These are phyloP conservation scores for Alca torda DNA, from an alignment of 2,797 vertebrate genomes.

Conservation along the genomic window DNA sequence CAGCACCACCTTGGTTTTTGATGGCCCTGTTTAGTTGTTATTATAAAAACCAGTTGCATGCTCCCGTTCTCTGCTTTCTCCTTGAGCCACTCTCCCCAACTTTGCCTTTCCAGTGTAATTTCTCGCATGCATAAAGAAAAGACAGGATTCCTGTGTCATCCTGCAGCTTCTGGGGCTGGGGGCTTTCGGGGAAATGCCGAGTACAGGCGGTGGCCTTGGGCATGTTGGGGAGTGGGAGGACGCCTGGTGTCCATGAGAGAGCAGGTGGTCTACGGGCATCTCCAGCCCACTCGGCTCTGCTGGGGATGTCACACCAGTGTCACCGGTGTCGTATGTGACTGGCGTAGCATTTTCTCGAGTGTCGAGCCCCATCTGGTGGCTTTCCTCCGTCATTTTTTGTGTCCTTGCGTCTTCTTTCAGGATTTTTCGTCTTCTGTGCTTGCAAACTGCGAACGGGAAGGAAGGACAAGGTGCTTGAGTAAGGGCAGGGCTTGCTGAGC, in stretches of 20 bases:
- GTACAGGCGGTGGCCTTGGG: accelerated
- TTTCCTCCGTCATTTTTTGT: neutral
- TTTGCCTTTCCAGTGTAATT: neutral
- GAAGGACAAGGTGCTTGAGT: neutral
- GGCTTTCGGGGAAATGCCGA: accelerated
- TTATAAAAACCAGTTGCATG: accelerated
- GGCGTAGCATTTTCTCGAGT: neutral
- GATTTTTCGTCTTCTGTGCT: neutral
- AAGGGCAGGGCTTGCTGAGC: neutral
- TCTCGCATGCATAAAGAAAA: neutral
- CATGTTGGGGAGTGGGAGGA: neutral
- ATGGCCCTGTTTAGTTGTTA: accelerated
- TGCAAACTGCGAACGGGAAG: neutral
- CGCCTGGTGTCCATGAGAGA: neutral
- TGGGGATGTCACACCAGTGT: neutral
- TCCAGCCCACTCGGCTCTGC: neutral
- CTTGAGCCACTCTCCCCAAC: neutral
- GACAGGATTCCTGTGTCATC: neutral
- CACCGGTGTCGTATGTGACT: neutral
- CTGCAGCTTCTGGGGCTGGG: neutral
- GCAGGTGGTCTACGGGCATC: neutral
- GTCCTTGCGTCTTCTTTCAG: neutral
- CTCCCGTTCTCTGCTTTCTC: neutral
- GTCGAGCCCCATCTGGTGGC: conserved; percentile 63
- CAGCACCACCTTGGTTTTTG: neutral